Evolutionary conservation across 2,113 vertebrate genomes (phyloP).

Genomic region (Rana temporaria): DNA sequence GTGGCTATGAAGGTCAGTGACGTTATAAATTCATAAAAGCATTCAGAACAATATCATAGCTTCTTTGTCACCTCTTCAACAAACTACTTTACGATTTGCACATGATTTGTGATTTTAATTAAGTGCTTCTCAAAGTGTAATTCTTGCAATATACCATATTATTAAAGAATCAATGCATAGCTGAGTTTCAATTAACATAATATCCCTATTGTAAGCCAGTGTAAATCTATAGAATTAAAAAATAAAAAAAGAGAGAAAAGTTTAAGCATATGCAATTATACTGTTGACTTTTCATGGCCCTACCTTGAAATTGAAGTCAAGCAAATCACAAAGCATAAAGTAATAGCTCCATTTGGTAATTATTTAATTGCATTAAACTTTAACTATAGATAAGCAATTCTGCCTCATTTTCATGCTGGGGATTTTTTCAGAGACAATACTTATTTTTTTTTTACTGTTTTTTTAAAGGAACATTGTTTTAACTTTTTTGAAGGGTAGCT

Average conservation of each 20-base stretch:
- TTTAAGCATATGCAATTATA: constrained; percentile 23
- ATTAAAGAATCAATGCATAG: constrained; percentile 34
- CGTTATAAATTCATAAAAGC: constrained; percentile 12
- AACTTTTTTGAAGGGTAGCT: too few species aligned
- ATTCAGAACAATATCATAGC: neutral
- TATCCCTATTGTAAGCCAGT: constrained; percentile 13
- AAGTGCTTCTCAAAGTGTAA: constrained; percentile 24
- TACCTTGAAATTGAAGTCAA: constrained; percentile 13
- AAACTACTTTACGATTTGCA: neutral
- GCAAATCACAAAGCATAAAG: constrained; percentile 22
- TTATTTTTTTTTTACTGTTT: too few species aligned
- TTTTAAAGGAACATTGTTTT: too few species aligned
- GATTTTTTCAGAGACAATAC: too few species aligned
- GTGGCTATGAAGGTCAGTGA: constrained; percentile 2
- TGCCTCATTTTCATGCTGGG: too few species aligned
- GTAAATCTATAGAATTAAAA: constrained; percentile 29
- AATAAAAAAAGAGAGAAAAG: too few species aligned
- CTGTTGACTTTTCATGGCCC: constrained; percentile 37
- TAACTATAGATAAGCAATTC: too few species aligned
- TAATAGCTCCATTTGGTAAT: constrained; percentile 9
- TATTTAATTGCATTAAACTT: constrained; percentile 21
- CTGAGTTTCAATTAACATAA: constrained; percentile 15
- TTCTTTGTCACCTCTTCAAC: constrained; percentile 26
- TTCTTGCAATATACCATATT: constrained; percentile 25
- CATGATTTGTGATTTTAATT: constrained; percentile 36